These are phyloP conservation scores for Bhutanitis thaidina DNA, from an alignment of 2,888 invertebrate species.

Conservation along the genomic window DNA sequence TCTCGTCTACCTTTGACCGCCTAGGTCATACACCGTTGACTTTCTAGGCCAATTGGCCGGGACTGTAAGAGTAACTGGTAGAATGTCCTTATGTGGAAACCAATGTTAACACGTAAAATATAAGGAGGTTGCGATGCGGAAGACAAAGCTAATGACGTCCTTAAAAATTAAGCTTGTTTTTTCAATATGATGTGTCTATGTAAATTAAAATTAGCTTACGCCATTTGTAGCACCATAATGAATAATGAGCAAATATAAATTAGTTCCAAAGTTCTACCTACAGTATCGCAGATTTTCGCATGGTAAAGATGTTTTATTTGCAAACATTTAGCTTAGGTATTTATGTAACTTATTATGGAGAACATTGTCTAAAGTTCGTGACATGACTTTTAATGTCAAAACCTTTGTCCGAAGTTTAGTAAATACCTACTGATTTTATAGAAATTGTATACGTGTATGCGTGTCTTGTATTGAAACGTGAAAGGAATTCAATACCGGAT, in stretches of 20 bases:
- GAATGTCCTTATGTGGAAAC: conserved; percentile 13
- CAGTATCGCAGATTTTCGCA: conserved; percentile 1
- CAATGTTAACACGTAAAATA: background rate
- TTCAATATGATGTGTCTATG: background rate
- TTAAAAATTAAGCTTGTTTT: background rate
- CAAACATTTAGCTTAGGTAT: background rate
- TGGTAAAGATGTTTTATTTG: background rate
- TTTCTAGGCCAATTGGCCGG: conserved; percentile 61
- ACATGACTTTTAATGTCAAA: conserved; percentile 14
- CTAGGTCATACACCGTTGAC: conserved; percentile 50
- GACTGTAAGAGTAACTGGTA: background rate
- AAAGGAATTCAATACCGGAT: conserved; percentile 31
- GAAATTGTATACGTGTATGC: conserved; percentile 27
- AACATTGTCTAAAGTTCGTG: conserved; percentile 16
- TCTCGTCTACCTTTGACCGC: conserved; percentile 61
- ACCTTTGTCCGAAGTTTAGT: conserved; percentile 15
- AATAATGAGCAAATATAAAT: conserved; percentile 4
- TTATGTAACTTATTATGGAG: conserved; percentile 11
- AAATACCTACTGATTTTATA: conserved; percentile 33
- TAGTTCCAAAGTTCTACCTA: too few species aligned
- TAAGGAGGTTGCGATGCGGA: background rate
- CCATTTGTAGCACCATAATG: background rate
- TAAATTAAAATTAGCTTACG: conserved; percentile 1
- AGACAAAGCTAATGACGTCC: background rate
- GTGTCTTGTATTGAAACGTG: conserved; percentile 25